Evolutionary conservation across 2,113 vertebrate genomes (phyloP).

Genomic region (Platichthys flesus): DNA sequence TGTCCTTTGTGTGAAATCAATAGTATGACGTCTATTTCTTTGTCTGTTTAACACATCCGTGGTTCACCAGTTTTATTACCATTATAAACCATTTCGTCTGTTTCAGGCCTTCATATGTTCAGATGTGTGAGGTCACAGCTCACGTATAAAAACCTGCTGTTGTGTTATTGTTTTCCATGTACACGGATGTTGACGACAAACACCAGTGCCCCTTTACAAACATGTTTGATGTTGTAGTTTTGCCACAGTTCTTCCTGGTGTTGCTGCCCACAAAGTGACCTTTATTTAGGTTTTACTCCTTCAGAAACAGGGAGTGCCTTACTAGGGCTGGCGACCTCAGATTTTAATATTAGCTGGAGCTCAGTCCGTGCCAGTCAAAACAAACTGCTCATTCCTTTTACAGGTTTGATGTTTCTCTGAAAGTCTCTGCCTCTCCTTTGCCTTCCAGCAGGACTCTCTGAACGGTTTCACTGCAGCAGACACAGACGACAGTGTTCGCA

Average conservation of each 20-base stretch:
- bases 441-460: slow-evolving; percentile 59
- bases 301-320: slow-evolving; percentile 8
- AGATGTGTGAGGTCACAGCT: neutral
- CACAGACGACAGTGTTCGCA: slow-evolving; percentile 43
- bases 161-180: slow-evolving; percentile 4
- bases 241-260: neutral
- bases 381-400: slow-evolving; percentile 23
- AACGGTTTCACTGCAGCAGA: slow-evolving; percentile 63
- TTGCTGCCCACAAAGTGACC: neutral
- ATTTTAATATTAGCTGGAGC: slow-evolving; percentile 33
- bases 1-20: neutral
- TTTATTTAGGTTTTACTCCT: neutral
- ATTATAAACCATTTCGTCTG: neutral
- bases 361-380: slow-evolving; percentile 46
- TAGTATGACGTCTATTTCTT: neutral
- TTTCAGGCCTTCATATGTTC: neutral
- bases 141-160: neutral
- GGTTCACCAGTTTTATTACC: neutral
- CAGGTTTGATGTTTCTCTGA: slow-evolving; percentile 5
- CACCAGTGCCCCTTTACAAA: neutral
- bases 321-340: slow-evolving; percentile 28
- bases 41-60: neutral
- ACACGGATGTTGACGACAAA: neutral
- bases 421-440: neutral
- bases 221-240: neutral